Evolutionary conservation across 1,140 invertebrate species (phyloP).

Genomic region (Oryctes rhinoceros): DNA sequence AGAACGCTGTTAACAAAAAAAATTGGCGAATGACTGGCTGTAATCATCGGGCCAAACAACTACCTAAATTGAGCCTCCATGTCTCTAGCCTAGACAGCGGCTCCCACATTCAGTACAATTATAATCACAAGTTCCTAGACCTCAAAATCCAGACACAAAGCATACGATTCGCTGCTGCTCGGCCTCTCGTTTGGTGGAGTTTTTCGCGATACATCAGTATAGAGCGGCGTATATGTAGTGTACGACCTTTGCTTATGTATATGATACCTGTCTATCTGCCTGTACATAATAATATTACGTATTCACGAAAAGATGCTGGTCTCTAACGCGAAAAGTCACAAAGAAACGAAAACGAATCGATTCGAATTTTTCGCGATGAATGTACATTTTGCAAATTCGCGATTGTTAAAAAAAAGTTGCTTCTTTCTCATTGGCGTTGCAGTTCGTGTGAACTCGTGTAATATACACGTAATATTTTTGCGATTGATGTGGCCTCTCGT

Average conservation of each 20-base stretch:
- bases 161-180: conserved; percentile 18
- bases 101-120: conserved; percentile 32
- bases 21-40: conserved; percentile 33
- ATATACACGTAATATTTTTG: too few species aligned
- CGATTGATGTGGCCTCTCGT: too few species aligned
- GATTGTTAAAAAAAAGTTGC: too few species aligned
- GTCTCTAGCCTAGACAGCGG: conserved; percentile 28
- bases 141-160: conserved; percentile 36
- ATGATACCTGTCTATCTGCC: neutral
- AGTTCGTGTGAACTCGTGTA: too few species aligned
- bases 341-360: too few species aligned
- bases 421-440: too few species aligned
- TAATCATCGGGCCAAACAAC: conserved; percentile 35
- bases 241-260: neutral
- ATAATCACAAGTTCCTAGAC: conserved; percentile 34
- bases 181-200: neutral
- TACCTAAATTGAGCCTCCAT: conserved; percentile 37
- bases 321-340: too few species aligned
- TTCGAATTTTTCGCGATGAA: too few species aligned
- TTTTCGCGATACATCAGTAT: neutral
- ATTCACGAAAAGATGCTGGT: too few species aligned
- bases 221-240: too few species aligned
- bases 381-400: too few species aligned
- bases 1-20: conserved; percentile 31
- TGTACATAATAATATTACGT: neutral